phyloP scores from a whole-genome alignment of 2,888 invertebrate genomes.

The Heliconius aoede region DNA sequence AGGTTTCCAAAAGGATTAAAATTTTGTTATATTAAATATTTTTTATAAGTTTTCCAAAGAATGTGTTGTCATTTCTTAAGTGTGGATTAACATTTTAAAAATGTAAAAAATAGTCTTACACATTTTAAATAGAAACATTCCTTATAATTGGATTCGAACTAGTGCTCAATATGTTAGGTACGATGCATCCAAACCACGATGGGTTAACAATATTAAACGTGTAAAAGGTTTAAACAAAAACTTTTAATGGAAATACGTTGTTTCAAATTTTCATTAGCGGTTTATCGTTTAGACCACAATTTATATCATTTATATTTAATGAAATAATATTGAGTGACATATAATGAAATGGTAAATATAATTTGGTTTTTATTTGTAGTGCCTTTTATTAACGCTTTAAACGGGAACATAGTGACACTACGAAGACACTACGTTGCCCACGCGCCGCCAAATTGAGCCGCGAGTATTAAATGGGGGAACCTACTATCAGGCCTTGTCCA shows the following conservation, averaged over 20 bases:
- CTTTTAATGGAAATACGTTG: conserved; percentile 13
- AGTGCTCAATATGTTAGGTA: not conserved
- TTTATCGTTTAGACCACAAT: conserved; percentile 8
- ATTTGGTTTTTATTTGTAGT: not conserved
- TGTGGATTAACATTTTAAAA: not conserved
- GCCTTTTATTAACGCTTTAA: too few species aligned
- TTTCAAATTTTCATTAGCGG: conserved; percentile 10
- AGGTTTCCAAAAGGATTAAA: too few species aligned
- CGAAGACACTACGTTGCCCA: too few species aligned
- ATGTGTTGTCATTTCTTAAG: not conserved
- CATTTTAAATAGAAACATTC: too few species aligned
- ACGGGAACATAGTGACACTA: not conserved
- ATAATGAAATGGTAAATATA: not conserved
- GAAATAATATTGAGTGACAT: not conserved
- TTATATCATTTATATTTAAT: conserved; percentile 9
- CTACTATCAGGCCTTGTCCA: too few species aligned
- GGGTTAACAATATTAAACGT: not conserved
- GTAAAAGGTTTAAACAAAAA: conserved; percentile 6
- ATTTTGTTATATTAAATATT: too few species aligned
- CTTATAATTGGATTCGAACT: not conserved
- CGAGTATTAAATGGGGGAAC: too few species aligned
- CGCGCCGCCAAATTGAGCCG: too few species aligned
- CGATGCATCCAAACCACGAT: not conserved
- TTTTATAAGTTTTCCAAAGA: not conserved
- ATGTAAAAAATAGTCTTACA: not conserved